Conservation (phyloP, 2,797 vertebrate genomes). For the Argentina silus region DNA sequence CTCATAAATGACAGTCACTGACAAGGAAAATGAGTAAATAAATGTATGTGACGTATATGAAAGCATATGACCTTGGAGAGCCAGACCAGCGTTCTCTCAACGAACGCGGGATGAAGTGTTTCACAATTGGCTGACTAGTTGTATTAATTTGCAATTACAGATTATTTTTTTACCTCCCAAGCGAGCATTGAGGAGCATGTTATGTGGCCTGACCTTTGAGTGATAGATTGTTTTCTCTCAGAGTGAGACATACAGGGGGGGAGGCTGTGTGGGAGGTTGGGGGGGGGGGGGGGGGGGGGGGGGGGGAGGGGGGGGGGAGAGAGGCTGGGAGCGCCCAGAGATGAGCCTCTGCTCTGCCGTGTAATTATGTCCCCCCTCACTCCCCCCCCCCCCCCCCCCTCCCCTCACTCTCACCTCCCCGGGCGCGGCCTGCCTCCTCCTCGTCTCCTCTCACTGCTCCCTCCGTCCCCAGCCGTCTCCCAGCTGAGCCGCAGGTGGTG, state of each 20-base stretch:
- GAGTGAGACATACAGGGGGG: constrained; percentile 66
- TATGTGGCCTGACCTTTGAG: constrained; percentile 64
- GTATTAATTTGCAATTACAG: constrained; percentile 14
- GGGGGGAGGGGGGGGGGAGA: constrained; percentile 34
- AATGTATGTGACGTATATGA: too few relatives aligned
- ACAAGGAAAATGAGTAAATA: too few relatives aligned
- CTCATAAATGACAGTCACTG: too few relatives aligned
- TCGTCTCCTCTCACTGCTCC: constrained; percentile 62
- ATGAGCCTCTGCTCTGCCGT: constrained; percentile 70
- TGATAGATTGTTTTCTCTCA: constrained; percentile 73
- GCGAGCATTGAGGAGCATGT: background rate
- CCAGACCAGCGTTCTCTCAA: background rate
- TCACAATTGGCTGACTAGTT: background rate
- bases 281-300: constrained; percentile 21
- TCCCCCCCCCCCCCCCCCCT: constrained; percentile 38
- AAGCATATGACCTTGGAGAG: too few relatives aligned
- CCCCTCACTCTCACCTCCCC: constrained; percentile 48
- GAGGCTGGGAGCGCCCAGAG: constrained; percentile 12
- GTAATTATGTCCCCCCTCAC: constrained; percentile 73
- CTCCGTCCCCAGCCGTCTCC: constrained; percentile 44
- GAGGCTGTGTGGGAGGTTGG: background rate
- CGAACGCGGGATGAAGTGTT: background rate
- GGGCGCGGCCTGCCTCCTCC: constrained; percentile 39
- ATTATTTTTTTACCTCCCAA: background rate
- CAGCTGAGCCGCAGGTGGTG: constrained; percentile 70